phyloP scores from a whole-genome alignment of 2,113 vertebrate genomes.

The Tachycineta bicolor region DNA sequence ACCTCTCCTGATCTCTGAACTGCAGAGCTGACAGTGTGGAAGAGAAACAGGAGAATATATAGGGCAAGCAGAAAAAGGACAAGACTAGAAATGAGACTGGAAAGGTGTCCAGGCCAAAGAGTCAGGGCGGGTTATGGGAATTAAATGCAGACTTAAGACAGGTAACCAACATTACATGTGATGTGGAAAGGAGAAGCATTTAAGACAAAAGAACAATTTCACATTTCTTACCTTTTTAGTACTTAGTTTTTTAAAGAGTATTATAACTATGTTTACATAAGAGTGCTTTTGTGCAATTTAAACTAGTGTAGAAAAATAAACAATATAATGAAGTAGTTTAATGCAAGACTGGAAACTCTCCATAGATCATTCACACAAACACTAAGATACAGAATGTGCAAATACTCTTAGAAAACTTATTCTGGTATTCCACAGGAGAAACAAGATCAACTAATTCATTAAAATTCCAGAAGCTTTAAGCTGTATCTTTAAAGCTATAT shows the following conservation, averaged over 20 bases:
- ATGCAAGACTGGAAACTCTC: not conserved
- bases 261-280: not conserved
- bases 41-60: not conserved
- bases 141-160: not conserved
- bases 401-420: not conserved
- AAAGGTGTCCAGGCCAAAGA: not conserved
- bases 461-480: not conserved
- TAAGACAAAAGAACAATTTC: not conserved
- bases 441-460: not conserved
- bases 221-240: not conserved
- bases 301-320: constrained; percentile 1
- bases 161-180: not conserved
- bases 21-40: not conserved
- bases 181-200: not conserved
- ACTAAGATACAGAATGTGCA: not conserved
- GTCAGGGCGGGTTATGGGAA: not conserved
- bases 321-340: not conserved
- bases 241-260: not conserved
- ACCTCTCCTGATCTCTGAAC: not conserved
- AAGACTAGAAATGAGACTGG: not conserved
- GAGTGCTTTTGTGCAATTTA: not conserved
- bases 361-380: not conserved
- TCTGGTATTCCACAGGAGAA: not conserved
- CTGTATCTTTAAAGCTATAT: not conserved
- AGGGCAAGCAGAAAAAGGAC: not conserved